Evolutionary conservation across 1,140 invertebrate genomes (phyloP).

Genomic region (Pectinophora gossypiella): DNA sequence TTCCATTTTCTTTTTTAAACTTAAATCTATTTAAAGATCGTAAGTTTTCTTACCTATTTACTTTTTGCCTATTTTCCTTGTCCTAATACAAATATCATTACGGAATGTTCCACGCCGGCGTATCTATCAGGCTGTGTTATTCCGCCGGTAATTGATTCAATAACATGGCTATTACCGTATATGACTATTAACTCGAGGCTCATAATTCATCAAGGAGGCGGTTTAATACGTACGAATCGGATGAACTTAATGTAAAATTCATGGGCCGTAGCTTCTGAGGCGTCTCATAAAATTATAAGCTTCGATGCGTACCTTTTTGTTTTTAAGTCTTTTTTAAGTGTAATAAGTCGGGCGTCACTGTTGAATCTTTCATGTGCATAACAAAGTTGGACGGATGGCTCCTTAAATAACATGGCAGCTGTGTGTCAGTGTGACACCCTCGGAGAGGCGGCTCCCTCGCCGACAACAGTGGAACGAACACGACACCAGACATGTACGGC

Average conservation of each 20-base stretch:
- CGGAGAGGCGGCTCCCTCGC: background rate
- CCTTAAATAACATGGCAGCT: background rate
- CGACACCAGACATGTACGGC: background rate
- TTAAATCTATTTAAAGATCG: no score
- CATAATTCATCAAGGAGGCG: constrained; percentile 2
- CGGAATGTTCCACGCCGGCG: background rate
- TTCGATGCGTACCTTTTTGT: constrained; percentile 7
- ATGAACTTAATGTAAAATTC: constrained; percentile 33
- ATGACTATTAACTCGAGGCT: background rate
- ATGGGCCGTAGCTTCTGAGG: constrained; percentile 23
- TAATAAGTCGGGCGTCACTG: constrained; percentile 31
- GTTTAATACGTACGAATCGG: constrained; percentile 2
- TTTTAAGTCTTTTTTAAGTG: constrained; percentile 21
- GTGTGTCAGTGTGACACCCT: background rate
- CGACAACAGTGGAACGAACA: background rate
- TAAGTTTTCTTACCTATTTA: no score
- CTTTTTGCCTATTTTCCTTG: background rate
- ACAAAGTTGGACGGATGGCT: constrained; percentile 14
- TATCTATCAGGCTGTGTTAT: background rate
- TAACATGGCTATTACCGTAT: background rate
- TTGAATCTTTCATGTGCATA: constrained; percentile 53
- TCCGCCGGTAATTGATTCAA: constrained; percentile 1
- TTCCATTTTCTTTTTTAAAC: no score
- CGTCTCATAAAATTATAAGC: constrained; percentile 26
- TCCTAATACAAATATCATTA: no score